phyloP scores from a whole-genome alignment of 2,113 vertebrate species.

The Rhinichthys klamathensis region DNA sequence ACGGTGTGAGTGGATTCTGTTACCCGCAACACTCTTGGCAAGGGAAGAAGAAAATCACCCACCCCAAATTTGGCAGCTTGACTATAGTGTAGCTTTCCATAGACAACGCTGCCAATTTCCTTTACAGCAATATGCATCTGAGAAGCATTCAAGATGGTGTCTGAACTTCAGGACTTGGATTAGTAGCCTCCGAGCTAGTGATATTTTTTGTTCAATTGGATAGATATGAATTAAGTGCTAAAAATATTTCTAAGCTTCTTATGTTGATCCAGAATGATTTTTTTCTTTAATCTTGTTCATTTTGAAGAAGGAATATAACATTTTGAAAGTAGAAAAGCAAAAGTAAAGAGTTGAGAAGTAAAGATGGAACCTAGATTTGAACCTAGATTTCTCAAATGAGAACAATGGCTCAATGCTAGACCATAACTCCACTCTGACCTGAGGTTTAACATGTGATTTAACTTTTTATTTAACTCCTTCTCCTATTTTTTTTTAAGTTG shows the following conservation, averaged over 20 bases:
- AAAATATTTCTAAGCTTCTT: slow-evolving; percentile 36
- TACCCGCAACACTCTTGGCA: slow-evolving; percentile 38
- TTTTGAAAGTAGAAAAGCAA: background rate
- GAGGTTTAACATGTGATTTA: background rate
- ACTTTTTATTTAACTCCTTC: background rate
- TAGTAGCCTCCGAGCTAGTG: slow-evolving; percentile 26
- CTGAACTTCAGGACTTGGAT: slow-evolving; percentile 54
- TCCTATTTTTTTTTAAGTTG: too few relatives aligned
- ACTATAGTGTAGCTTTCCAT: slow-evolving; percentile 25
- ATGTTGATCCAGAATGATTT: slow-evolving; percentile 4
- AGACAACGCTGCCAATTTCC: slow-evolving; percentile 28
- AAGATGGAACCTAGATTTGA: background rate
- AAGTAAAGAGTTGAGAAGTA: background rate
- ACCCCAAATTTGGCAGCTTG: slow-evolving; percentile 50
- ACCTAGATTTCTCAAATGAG: background rate
- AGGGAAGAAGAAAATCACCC: slow-evolving; percentile 50
- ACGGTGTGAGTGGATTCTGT: slow-evolving; percentile 47
- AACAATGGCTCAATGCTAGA: background rate
- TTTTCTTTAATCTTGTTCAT: background rate
- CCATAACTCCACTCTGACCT: background rate
- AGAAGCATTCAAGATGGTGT: slow-evolving; percentile 56
- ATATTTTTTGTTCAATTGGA: slow-evolving; percentile 29
- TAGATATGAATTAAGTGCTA: slow-evolving; percentile 23
- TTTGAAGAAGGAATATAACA: background rate
- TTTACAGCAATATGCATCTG: slow-evolving; percentile 44